Base-by-base conservation (phyloP, 2,797 vertebrate species). In the Alauda arvensis region DNA sequence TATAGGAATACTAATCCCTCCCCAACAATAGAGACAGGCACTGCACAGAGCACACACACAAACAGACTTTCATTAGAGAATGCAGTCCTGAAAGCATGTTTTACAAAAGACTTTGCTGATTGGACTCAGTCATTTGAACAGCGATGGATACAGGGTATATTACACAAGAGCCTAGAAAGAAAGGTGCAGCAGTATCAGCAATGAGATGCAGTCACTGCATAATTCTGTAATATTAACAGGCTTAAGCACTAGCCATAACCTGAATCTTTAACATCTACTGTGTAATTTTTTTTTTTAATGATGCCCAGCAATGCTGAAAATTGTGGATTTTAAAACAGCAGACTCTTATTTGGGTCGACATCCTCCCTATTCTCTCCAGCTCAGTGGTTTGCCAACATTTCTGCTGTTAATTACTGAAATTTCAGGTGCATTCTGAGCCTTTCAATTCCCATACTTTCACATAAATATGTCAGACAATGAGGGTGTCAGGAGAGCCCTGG, bases 61-160 rank as follows among this genome's bases (percentile, higher is more conserved):
- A 93, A 93, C 77, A 90, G 92, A 94, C 77, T 91, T 94, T 92
- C 83, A 94, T 86, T 68, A 91, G 76, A 88, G 83, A 93, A 94
- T 91, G 78, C 81, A 80, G 68, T 75, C 48, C 89, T 18, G 4
- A 92, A 93, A 94, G 89, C 94, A 81, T 69, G 37, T 85, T 88
- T 80, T 62, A 94, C 93, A 95, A 95, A 94, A 89, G 91, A 83
- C 78, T 94, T 92, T 94, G 93, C 89, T 94, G 92, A 93, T 93
- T 77, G 81, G 81, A 86, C 89, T 94, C 61, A 86, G 92, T 85
- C 53, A 83, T 92, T 90, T 91, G 84, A 94, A 74, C 63, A 71
- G 74, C 12, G 25, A 71, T 85, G 83, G 80, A 68, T 71, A 65
- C 19, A 19, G 70, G 13, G 46, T 39, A 74, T 77, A 51, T 93